These are phyloP conservation scores for Microchrysa polita DNA, from an alignment of 2,888 invertebrate genomes.

Conservation along the genomic window DNA sequence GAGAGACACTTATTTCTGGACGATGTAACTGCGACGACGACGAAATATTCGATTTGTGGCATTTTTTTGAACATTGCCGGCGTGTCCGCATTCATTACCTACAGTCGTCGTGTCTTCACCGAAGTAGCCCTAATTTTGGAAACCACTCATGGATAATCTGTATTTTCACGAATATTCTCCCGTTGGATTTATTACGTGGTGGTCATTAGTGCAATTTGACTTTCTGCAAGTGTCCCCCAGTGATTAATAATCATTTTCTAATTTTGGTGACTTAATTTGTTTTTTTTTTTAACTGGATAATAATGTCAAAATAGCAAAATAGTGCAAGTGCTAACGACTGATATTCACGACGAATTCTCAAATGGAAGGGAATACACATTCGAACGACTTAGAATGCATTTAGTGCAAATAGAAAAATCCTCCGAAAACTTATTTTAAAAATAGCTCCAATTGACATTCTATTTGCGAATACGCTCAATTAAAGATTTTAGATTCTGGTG, in stretches of 20 bases:
- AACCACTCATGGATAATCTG: conserved; percentile 8
- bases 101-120: neutral
- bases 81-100: conserved; percentile 23
- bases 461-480: conserved; percentile 43
- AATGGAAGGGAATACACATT: neutral
- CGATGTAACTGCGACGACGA: conserved; percentile 40
- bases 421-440: conserved; percentile 41
- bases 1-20: conserved; percentile 21
- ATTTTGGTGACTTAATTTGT: neutral
- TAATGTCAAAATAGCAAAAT: neutral
- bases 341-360: neutral
- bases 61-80: conserved; percentile 28
- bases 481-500: conserved; percentile 33
- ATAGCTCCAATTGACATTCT: conserved; percentile 45
- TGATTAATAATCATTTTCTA: neutral
- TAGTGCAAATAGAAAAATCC: conserved; percentile 21
- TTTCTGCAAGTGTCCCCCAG: neutral
- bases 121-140: conserved; percentile 26
- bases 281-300: conserved; percentile 2
- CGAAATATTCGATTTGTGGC: conserved; percentile 41
- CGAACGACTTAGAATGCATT: conserved; percentile 25
- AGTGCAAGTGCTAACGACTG: neutral
- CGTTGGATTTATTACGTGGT: neutral
- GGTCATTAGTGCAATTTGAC: neutral
- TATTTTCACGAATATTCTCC: conserved; percentile 6